A percentile compares a stretch with the other conserved stretches of the same genome.
phyloP scores from a whole-genome alignment of 2,888 invertebrate species.

The Argyra leucocephala region DNA sequence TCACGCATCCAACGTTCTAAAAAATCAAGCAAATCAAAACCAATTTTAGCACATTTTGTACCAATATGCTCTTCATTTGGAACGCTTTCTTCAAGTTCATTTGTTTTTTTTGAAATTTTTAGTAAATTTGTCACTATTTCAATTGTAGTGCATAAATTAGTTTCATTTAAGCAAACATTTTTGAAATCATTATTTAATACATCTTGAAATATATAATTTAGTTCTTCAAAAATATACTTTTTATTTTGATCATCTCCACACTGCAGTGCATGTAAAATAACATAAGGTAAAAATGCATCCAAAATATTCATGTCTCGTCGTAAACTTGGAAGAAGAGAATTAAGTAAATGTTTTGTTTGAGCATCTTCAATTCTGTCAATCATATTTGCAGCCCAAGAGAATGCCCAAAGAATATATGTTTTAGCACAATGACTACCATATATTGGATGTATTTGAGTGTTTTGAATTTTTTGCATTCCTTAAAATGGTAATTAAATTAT shows the following conservation, averaged over 20 bases:
- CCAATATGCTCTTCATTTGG: slow-evolving; percentile 41
- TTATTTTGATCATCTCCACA: slow-evolving; percentile 43
- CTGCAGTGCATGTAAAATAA: slow-evolving; percentile 56
- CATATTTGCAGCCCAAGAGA: slow-evolving; percentile 64
- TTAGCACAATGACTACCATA: slow-evolving; percentile 59
- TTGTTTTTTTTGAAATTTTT: slow-evolving; percentile 22
- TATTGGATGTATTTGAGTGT: slow-evolving; percentile 48
- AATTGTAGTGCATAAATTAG: slow-evolving; percentile 16
- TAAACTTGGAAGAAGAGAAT: slow-evolving; percentile 65
- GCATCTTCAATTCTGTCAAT: slow-evolving; percentile 53
- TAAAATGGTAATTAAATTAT: not conserved
- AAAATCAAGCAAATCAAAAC: slow-evolving; percentile 66
- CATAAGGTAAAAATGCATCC: slow-evolving; percentile 65
- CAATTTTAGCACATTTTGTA: slow-evolving; percentile 55
- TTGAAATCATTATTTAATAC: slow-evolving; percentile 42
- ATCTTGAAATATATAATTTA: slow-evolving; percentile 38
- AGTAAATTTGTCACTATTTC: slow-evolving; percentile 20
- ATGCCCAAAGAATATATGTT: slow-evolving; percentile 65
- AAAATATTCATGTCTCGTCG: slow-evolving; percentile 61
- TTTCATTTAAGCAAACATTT: slow-evolving; percentile 19
- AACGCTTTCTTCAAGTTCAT: slow-evolving; percentile 24
- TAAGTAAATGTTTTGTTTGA: slow-evolving; percentile 52
- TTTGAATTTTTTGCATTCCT: slow-evolving; percentile 31
- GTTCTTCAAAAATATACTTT: slow-evolving; percentile 48
- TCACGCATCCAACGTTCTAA: slow-evolving; percentile 64